Percentiles rank a stretch among this genome's conserved stretches.
Conservation (phyloP, 2,888 invertebrate species). For the Erebia aethiops region DNA sequence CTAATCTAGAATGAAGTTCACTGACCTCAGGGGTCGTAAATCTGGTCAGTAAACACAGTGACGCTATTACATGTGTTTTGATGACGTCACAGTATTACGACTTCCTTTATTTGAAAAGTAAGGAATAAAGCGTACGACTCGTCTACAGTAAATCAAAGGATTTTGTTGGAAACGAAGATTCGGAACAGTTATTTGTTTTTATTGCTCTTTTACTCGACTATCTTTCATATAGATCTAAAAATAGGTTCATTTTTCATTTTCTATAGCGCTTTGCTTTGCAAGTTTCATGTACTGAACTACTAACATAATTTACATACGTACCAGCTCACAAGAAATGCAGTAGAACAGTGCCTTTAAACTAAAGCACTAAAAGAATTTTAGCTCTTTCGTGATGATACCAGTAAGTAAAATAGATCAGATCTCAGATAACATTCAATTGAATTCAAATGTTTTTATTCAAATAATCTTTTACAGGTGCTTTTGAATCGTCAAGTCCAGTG, state of each 20-base stretch:
- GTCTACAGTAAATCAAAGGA: slow-evolving; percentile 26
- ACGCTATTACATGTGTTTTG: slow-evolving; percentile 39
- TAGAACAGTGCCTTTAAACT: neutral
- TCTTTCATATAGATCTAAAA: slow-evolving; percentile 14
- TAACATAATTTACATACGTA: neutral
- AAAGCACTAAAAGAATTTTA: neutral
- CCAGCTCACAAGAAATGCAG: neutral
- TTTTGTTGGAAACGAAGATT: slow-evolving; percentile 23
- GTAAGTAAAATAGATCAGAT: neutral
- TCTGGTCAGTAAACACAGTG: slow-evolving; percentile 40
- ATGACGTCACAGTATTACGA: slow-evolving; percentile 39
- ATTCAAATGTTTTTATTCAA: too few relatives aligned
- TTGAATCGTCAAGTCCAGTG: too few relatives aligned
- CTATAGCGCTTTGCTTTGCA: neutral
- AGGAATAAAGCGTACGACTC: slow-evolving; percentile 29
- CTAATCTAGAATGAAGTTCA: slow-evolving; percentile 38
- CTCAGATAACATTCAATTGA: neutral
- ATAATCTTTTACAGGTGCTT: too few relatives aligned
- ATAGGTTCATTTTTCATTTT: slow-evolving; percentile 14
- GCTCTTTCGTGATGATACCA: neutral
- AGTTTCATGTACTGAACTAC: neutral
- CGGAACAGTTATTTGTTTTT: slow-evolving; percentile 23
- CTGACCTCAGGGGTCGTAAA: slow-evolving; percentile 40
- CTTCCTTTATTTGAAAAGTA: slow-evolving; percentile 39
- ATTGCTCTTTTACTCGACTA: slow-evolving; percentile 21